These are phyloP conservation scores for Pseudomyrmex gracilis DNA, from an alignment of 1,140 invertebrate species.

Conservation along the genomic window DNA sequence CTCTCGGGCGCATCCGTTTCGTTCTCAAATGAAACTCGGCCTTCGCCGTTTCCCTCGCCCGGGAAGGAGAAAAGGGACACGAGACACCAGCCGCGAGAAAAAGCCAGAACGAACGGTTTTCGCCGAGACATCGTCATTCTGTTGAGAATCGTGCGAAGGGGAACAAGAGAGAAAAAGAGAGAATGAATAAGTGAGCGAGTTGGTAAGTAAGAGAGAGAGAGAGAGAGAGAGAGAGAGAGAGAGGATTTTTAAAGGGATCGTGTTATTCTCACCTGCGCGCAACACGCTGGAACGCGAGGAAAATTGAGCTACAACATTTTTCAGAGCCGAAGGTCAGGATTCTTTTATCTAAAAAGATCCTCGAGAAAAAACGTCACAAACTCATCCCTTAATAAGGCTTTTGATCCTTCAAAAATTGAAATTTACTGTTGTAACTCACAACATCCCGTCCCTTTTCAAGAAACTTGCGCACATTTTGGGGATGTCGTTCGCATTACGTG, in stretches of 20 bases:
- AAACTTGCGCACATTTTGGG: not conserved
- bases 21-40: constrained; percentile 12
- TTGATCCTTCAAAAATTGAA: not conserved
- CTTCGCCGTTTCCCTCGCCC: constrained; percentile 11
- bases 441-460: not conserved
- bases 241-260: constrained; percentile 18
- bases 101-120: constrained; percentile 20
- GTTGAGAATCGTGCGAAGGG: not conserved
- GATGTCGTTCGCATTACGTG: not conserved
- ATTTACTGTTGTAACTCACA: not conserved
- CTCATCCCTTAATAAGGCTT: not conserved
- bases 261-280: constrained; percentile 26
- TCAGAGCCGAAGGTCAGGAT: not conserved
- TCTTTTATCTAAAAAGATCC: not conserved
- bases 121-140: constrained; percentile 22
- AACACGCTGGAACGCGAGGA: not conserved
- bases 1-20: constrained; percentile 45
- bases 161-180: not conserved
- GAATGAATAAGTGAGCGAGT: no score
- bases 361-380: not conserved
- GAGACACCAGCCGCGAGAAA: not conserved
- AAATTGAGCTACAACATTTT: constrained; percentile 12
- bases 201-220: no score
- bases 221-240: not conserved
- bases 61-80: constrained; percentile 1